Evolutionary conservation across 2,888 invertebrate species (phyloP), one percentile per base, ranked within the genome.

Genomic region (Thera obeliscata): DNA sequence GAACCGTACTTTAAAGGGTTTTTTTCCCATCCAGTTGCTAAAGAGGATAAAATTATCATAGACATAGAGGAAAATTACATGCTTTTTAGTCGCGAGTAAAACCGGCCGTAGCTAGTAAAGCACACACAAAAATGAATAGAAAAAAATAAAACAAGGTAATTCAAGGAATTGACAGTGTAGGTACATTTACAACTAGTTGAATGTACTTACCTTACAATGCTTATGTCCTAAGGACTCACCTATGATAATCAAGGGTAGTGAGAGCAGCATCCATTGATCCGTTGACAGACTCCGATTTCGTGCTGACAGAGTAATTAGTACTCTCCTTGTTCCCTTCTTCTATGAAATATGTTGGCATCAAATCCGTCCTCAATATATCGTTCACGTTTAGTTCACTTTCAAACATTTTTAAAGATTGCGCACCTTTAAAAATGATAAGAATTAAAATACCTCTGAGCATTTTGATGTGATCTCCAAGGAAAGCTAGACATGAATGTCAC

Each of bases 311-410:
- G 41, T 75, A 74, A 60, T 80, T 84, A 1, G 77, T 63, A 61
- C 70, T 78, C n/a, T 76, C 73, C 38, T 76, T 73, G 43, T 64
- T 58, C 7, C 89, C 92, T 33, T 93, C 86, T 67, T 94, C 85
- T 63, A 96, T 91, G 68, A 96, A 89, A 72, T 94, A 95, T 0
- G 95, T 95, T 0, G 96, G 96, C 94, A 96, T 95, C 57, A 95
- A 91, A 86, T 96, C 95, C n/a, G 94, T 94, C 11, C 96, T 94
- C 36, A 96, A 87, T 78, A 96, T 96, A 85, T 96, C 96, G 71
- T 96, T 94, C 5, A 96, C 87, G 85, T 96, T 93, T 43, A 94
- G 81, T 58, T 91, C 92, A 78, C 80, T 84, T 35, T 89, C 84
- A 66, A 83, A 80, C 78, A 85, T 85, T 75, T 82, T 80, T 22